These are phyloP conservation scores for Echinops telfairi DNA, from an alignment of 2,113 vertebrate species.

Conservation along the genomic window DNA sequence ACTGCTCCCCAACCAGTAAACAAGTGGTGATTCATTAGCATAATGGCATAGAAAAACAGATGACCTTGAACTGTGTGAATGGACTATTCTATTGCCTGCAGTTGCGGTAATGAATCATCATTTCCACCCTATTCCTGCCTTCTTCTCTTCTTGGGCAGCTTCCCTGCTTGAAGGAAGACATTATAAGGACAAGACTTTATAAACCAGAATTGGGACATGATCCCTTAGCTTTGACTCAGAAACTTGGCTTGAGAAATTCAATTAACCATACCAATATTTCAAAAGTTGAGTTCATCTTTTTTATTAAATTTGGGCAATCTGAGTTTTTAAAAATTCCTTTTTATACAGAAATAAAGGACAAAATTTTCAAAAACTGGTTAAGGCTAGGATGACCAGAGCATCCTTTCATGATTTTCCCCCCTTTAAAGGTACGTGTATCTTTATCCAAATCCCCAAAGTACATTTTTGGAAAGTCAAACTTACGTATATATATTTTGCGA, in stretches of 20 bases:
- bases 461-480: neutral
- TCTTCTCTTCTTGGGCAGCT: constrained; percentile 63
- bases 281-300: constrained; percentile 38
- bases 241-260: constrained; percentile 37
- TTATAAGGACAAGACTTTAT: constrained; percentile 47
- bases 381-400: neutral
- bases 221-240: constrained; percentile 36
- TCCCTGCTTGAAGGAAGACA: constrained; percentile 63
- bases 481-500: neutral
- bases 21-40: constrained; percentile 83
- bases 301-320: constrained; percentile 33
- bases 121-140: constrained; percentile 70
- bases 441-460: neutral
- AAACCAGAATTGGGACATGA: constrained; percentile 58
- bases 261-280: neutral
- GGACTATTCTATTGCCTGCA: constrained; percentile 78
- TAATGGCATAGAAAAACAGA: constrained; percentile 81
- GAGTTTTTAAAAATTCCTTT: constrained; percentile 1
- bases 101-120: constrained; percentile 77
- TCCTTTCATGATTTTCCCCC: neutral
- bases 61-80: constrained; percentile 82
- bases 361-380: neutral
- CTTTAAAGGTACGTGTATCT: constrained; percentile 30
- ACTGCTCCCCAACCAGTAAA: constrained; percentile 79
- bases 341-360: neutral